Base-by-base conservation (phyloP, 1,140 invertebrate genomes). In the Leptinotarsa undecemlineata region DNA sequence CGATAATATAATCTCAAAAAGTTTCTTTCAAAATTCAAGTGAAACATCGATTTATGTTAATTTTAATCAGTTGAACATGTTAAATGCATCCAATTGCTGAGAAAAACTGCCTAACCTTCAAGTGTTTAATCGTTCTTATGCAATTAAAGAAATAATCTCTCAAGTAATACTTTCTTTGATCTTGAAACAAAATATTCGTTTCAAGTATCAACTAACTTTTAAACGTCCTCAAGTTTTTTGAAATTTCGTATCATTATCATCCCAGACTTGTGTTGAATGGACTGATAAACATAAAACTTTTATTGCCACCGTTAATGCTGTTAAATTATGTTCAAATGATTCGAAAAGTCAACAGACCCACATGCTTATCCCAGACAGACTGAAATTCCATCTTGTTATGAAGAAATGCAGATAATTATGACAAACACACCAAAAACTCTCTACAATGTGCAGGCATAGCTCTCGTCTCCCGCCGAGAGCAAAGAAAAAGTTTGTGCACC, bases 391-490 rank as follows among this genome's bases (percentile, higher is more conserved):
- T 57, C 51, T 57, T 57, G 51, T 57, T 57, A 57, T 57, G 51
- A 57, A 57, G 51, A 57, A 57, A 57, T 57, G 51, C 51, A 57
- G 51, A 57, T 57, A 57, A 57, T 57, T 57, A 57, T 57, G n/a
- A 57, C 51, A 57, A 57, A 57, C 51, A 57, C 51, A 57, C 51
- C 51, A 57, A 57, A 57, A 57, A 57, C 51, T 57, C 15, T 57
- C 15, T n/a, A 57, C 51, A 57, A 57, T 57, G 51, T 57, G 51
- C 51, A 19, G 51, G 15, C 51, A 57, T 57, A 57, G 4, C 51
- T 57, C 33, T 57, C 51, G 51, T 17, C 51, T 57, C 51, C 51
- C 51, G 51, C 51, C n/a, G 51, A 19, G 51, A 57, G 33, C 33
- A 42, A 42, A 57, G n/a, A 57, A 57, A 57, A 57, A 57, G 15